phyloP scores from a whole-genome alignment of 2,797 vertebrate genomes.

The Bovichtus diacanthus region DNA sequence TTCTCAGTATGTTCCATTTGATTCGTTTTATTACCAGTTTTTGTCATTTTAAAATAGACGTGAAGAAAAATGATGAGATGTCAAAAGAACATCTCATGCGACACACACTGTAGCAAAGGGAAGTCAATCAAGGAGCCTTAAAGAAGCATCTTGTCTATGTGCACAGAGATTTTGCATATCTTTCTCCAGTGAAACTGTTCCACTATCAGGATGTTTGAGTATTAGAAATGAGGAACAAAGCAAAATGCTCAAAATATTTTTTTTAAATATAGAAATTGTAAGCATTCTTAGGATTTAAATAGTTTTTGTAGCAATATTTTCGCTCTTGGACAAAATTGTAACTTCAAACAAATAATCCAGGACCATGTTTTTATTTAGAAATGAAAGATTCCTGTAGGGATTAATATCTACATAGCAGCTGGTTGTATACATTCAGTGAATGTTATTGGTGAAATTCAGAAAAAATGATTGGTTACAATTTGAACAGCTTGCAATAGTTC shows the following conservation, averaged over 20 bases:
- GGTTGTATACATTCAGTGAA: not conserved
- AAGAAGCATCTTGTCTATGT: constrained; percentile 23
- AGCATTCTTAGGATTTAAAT: not conserved
- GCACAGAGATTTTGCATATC: not conserved
- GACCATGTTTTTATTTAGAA: too few relatives aligned
- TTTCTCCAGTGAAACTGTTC: not conserved
- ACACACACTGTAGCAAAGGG: not conserved
- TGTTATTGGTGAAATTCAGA: not conserved
- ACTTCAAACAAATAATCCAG: not conserved
- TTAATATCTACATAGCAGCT: not conserved
- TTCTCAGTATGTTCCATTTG: constrained; percentile 32
- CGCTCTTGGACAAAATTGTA: not conserved
- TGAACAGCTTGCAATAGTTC: not conserved
- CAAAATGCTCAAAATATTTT: not conserved
- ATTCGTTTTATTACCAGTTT: constrained; percentile 8
- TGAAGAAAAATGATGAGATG: constrained; percentile 15
- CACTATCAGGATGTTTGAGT: not conserved
- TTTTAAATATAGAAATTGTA: not conserved
- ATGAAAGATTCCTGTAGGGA: not conserved
- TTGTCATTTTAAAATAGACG: constrained; percentile 19
- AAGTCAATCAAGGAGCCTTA: constrained; percentile 41
- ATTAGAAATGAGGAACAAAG: not conserved
- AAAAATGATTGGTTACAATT: not conserved
- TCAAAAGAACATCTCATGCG: constrained; percentile 20
- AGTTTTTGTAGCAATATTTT: not conserved